These are phyloP conservation scores for Bradypus variegatus DNA, from an alignment of 2,797 vertebrate genomes.

Conservation along the genomic window DNA sequence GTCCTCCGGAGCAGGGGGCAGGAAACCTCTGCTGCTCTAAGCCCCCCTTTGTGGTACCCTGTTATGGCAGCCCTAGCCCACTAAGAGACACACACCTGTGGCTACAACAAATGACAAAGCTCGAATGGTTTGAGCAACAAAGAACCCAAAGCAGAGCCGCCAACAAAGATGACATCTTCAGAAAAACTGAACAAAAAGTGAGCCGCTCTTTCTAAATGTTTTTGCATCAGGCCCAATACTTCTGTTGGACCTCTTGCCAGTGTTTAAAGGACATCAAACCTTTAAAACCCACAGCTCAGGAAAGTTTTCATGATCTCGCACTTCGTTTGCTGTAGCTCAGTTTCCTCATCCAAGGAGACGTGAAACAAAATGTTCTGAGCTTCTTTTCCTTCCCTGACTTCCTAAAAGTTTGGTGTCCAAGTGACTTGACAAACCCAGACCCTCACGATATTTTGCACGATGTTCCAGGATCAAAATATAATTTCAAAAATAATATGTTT, in stretches of 20 bases:
- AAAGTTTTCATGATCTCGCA: rapidly evolving
- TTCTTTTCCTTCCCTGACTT: conserved; percentile 24
- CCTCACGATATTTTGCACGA: conserved; percentile 50
- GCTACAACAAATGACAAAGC: rapidly evolving
- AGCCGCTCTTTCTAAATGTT: neutral
- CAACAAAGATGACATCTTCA: rapidly evolving
- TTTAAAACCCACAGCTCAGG: rapidly evolving
- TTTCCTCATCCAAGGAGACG: rapidly evolving
- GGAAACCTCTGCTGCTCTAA: no score
- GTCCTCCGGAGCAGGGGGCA: no score
- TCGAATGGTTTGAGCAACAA: neutral
- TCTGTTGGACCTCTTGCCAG: no score
- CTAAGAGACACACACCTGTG: no score
- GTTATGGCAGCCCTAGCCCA: no score
- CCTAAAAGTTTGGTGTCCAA: conserved; percentile 48
- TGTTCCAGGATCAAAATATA: conserved; percentile 70
- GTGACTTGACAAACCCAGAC: conserved; percentile 55
- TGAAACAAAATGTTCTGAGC: neutral
- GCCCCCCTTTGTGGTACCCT: no score
- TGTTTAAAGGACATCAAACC: rapidly evolving
- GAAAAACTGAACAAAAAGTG: neutral
- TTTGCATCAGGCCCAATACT: neutral
- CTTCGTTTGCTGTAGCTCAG: rapidly evolving
- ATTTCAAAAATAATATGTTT: conserved; percentile 74
- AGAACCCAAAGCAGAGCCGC: rapidly evolving